Percentiles rank a stretch among this genome's conserved stretches.
Conservation (phyloP, 2,888 invertebrate species). For the Drosophila flavopinicola region DNA sequence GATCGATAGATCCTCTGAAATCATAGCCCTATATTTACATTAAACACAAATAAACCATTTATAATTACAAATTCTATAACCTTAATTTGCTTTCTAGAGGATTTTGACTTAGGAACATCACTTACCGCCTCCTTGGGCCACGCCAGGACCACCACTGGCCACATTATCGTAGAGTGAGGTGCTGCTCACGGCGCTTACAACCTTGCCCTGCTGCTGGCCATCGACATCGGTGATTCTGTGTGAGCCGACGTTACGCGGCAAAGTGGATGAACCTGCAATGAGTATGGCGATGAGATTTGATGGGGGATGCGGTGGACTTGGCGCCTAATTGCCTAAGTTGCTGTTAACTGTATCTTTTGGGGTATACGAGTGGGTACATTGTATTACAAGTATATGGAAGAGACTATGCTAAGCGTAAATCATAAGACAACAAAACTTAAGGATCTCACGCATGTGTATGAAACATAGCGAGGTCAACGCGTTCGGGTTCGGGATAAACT, state of each 20-base stretch:
- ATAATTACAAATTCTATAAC: too few relatives aligned
- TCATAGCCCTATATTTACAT: too few relatives aligned
- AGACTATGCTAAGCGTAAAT: constrained; percentile 39
- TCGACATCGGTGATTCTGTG: constrained; percentile 80
- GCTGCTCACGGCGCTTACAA: constrained; percentile 93
- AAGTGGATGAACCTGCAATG: constrained; percentile 91
- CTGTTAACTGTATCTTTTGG: constrained; percentile 32
- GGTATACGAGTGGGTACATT: constrained; percentile 34
- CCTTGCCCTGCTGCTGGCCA: constrained; percentile 87
- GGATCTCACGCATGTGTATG: background rate
- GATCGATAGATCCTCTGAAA: too few relatives aligned
- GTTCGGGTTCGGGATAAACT: constrained; percentile 13
- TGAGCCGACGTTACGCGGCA: constrained; percentile 87
- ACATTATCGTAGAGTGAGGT: constrained; percentile 95
- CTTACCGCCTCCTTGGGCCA: constrained; percentile 63
- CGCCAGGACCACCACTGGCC: constrained; percentile 80
- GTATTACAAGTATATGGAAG: constrained; percentile 26
- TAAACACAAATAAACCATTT: too few relatives aligned
- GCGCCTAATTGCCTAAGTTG: constrained; percentile 48
- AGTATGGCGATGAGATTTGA: constrained; percentile 78
- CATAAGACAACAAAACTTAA: constrained; percentile 3
- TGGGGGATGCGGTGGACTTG: constrained; percentile 70
- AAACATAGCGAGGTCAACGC: constrained; percentile 12
- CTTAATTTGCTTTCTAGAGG: too few relatives aligned
- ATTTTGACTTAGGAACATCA: background rate